These are phyloP conservation scores for Ctenosaura bakeri DNA, from an alignment of 2,797 vertebrate species.

Conservation along the genomic window DNA sequence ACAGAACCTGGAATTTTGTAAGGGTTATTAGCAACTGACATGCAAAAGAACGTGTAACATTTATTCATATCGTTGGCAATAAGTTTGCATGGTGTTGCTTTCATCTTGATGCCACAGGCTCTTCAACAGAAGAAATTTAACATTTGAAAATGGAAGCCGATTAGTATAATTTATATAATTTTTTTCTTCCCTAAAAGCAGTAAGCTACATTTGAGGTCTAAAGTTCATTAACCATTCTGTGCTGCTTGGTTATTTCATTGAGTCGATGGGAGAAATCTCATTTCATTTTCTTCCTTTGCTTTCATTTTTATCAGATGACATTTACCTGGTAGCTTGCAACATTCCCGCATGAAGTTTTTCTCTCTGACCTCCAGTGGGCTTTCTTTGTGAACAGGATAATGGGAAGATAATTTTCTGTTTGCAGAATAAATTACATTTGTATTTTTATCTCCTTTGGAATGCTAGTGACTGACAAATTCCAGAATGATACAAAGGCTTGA, in stretches of 20 bases:
- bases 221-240: slow-evolving; percentile 30
- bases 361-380: slow-evolving; percentile 27
- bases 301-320: slow-evolving; percentile 46
- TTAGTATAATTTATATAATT: slow-evolving; percentile 33
- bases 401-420: slow-evolving; percentile 36
- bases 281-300: neutral
- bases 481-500: slow-evolving; percentile 26
- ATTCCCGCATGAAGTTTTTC: neutral
- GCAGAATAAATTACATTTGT: slow-evolving; percentile 43
- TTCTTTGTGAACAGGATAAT: slow-evolving; percentile 44
- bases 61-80: slow-evolving; percentile 21
- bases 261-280: slow-evolving; percentile 29
- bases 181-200: slow-evolving; percentile 44
- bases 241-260: slow-evolving; percentile 8
- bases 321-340: slow-evolving; percentile 35
- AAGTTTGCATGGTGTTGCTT: neutral
- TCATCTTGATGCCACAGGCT: neutral
- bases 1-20: neutral
- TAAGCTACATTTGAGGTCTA: slow-evolving; percentile 18
- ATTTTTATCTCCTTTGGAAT: slow-evolving; percentile 48
- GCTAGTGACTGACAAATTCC: slow-evolving; percentile 20
- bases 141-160: slow-evolving; percentile 29
- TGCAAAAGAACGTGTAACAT: slow-evolving; percentile 9
- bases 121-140: slow-evolving; percentile 41
- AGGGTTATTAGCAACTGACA: neutral